phyloP scores from a whole-genome alignment of 2,113 vertebrate genomes.

The Cricetomys ansorgei region DNA sequence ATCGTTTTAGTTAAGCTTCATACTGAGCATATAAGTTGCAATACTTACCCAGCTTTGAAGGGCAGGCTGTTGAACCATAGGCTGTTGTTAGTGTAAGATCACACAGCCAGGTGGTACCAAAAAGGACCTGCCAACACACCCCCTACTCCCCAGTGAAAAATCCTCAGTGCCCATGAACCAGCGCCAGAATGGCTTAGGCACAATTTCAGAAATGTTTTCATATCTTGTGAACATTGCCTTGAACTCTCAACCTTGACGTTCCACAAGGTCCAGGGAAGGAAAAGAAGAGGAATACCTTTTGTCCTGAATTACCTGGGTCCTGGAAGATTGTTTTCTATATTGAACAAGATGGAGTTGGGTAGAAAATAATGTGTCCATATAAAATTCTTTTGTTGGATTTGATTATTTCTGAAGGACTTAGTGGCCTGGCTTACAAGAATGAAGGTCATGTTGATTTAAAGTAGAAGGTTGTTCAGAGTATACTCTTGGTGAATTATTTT shows the following conservation, averaged over 20 bases:
- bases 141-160: background rate
- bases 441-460: background rate
- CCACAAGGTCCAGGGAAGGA: background rate
- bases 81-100: background rate
- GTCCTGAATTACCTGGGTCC: background rate
- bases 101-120: background rate
- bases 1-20: background rate
- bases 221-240: background rate
- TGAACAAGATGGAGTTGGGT: background rate
- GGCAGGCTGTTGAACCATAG: background rate
- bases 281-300: background rate
- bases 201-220: background rate
- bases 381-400: background rate
- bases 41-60: background rate
- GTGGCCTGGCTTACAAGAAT: background rate
- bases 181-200: no score
- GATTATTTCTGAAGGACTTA: background rate
- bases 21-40: background rate
- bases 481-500: background rate
- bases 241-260: background rate
- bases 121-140: background rate
- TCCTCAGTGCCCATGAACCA: background rate
- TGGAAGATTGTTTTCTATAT: background rate
- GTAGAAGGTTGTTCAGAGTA: background rate
- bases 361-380: background rate